Evolutionary conservation across 2,113 vertebrate genomes (phyloP).

Genomic region (Calidris pygmaea): DNA sequence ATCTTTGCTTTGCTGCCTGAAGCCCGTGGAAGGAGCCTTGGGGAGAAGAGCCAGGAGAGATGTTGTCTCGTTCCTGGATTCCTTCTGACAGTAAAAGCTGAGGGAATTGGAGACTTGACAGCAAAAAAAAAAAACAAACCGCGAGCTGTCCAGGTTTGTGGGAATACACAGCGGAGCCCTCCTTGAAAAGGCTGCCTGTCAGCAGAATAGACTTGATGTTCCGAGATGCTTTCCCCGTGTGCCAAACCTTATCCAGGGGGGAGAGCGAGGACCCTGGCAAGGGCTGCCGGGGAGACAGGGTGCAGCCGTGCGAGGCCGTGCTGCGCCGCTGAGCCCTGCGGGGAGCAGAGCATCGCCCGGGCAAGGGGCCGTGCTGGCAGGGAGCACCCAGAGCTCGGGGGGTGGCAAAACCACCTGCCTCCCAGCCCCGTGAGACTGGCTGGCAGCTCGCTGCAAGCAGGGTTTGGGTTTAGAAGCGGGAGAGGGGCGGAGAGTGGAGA

Average conservation of each 20-base stretch:
- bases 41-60: neutral
- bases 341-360: neutral
- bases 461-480: neutral
- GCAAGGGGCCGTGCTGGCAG: neutral
- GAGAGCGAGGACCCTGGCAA: neutral
- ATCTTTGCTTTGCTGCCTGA: neutral
- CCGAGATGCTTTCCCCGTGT: neutral
- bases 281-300: neutral
- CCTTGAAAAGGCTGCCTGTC: constrained; percentile 43
- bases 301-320: neutral
- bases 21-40: neutral
- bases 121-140: neutral
- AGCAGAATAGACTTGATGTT: constrained; percentile 1
- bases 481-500: neutral
- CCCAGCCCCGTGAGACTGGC: rapidly evolving
- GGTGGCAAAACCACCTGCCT: neutral
- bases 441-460: neutral
- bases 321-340: neutral
- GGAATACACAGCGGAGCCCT: constrained; percentile 24
- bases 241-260: neutral
- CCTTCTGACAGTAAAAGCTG: constrained; percentile 58
- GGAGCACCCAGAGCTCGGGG: neutral
- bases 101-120: constrained; percentile 64
- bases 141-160: constrained; percentile 48
- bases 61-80: constrained; percentile 48